These are phyloP conservation scores for Haliclona indistincta DNA, from an alignment of 37 sponge, comb jelly and placozoan species.

Conservation along the genomic window DNA sequence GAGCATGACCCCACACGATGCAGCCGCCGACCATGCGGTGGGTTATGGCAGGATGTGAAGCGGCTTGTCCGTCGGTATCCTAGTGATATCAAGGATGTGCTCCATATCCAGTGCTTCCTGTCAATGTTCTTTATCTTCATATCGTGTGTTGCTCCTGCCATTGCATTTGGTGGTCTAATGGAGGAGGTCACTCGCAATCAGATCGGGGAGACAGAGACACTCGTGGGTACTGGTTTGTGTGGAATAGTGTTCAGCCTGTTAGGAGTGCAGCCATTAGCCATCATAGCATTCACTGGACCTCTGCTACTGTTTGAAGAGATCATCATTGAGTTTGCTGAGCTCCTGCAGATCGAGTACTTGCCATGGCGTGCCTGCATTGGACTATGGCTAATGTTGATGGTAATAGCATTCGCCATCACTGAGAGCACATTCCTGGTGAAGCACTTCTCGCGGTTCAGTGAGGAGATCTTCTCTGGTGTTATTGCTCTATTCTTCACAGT, in stretches of 20 bases:
- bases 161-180: conserved; percentile 86
- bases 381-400: conserved; percentile 68
- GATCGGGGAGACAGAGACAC: conserved; percentile 77
- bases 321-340: conserved; percentile 45
- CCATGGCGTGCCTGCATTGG: conserved; percentile 74
- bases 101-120: conserved; percentile 32
- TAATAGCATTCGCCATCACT: conserved; percentile 41
- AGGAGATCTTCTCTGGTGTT: conserved; percentile 80
- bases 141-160: conserved; percentile 74
- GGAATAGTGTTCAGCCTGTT: conserved; percentile 58
- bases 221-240: conserved; percentile 54
- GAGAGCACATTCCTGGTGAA: conserved; percentile 65
- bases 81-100: conserved; percentile 60
- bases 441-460: conserved; percentile 79
- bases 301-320: conserved; percentile 77
- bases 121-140: conserved; percentile 76
- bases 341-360: conserved; percentile 47
- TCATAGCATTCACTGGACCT: conserved; percentile 83
- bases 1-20: conserved; percentile 26
- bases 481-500: conserved; percentile 65
- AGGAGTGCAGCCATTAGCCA: conserved; percentile 74
- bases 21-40: conserved; percentile 31
- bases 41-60: conserved; percentile 37
- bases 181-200: conserved; percentile 61
- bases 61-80: conserved; percentile 47